phyloP scores from a whole-genome alignment of 1,140 invertebrate genomes.

The Drosophila willistoni region DNA sequence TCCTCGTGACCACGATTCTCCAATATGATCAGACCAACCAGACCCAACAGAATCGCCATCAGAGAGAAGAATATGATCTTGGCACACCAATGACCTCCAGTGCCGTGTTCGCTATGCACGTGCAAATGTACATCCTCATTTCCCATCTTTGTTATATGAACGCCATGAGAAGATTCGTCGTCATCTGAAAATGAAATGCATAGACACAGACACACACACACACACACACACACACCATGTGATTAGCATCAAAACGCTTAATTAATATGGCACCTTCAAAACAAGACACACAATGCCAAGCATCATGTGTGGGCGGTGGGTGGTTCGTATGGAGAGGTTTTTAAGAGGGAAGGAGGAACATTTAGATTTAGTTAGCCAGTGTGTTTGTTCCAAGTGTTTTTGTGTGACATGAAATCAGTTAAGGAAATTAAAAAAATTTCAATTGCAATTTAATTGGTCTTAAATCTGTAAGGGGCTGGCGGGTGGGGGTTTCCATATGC shows the following conservation, averaged over 20 bases:
- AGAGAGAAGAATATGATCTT: slow-evolving; percentile 92
- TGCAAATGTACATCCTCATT: slow-evolving; percentile 87
- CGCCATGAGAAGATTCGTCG: slow-evolving; percentile 81
- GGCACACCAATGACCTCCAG: slow-evolving; percentile 91
- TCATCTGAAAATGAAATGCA: slow-evolving; percentile 59
- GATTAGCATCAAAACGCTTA: slow-evolving; percentile 42
- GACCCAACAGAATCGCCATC: slow-evolving; percentile 87
- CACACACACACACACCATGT: slow-evolving; percentile 22
- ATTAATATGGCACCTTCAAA: slow-evolving; percentile 50
- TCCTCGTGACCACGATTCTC: slow-evolving; percentile 90
- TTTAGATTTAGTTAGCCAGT: slow-evolving; percentile 33
- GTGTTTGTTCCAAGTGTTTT: too few relatives aligned
- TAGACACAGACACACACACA: slow-evolving; percentile 12
- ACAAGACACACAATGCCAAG: slow-evolving; percentile 2
- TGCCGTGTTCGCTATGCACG: slow-evolving; percentile 88
- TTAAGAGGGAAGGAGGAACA: not conserved
- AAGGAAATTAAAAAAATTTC: slow-evolving; percentile 9
- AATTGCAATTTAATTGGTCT: slow-evolving; percentile 2
- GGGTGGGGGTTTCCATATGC: slow-evolving; percentile 15
- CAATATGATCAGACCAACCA: slow-evolving; percentile 90
- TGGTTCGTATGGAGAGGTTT: not conserved
- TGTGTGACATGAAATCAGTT: slow-evolving; percentile 1
- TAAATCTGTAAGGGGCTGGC: not conserved
- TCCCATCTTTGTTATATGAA: slow-evolving; percentile 83
- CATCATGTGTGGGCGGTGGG: not conserved